Conservation (phyloP, 2,888 invertebrate genomes). For the Adelognathus sp. region DNA sequence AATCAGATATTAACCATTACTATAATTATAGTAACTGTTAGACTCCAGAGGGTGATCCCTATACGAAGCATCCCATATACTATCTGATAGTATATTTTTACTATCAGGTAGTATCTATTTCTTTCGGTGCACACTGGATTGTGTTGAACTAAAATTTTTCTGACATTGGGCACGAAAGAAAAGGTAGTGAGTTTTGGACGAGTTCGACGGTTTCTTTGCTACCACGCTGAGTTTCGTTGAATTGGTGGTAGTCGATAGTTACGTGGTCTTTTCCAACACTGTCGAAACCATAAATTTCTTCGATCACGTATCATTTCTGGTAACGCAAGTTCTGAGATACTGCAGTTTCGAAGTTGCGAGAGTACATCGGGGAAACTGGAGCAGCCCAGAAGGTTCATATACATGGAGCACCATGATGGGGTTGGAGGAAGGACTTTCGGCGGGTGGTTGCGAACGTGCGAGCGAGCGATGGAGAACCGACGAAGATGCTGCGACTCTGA, state of each 20-base stretch:
- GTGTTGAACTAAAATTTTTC: too few species aligned
- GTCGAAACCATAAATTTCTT: not conserved
- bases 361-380: not conserved
- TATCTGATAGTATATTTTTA: too few species aligned
- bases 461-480: constrained; percentile 65
- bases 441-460: constrained; percentile 10
- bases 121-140: too few species aligned
- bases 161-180: too few species aligned
- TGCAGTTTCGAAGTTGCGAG: not conserved
- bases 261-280: not conserved
- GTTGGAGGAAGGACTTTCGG: not conserved
- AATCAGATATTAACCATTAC: too few species aligned
- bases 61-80: too few species aligned
- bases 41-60: too few species aligned
- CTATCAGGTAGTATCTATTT: too few species aligned
- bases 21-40: too few species aligned
- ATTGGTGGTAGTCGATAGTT: too few species aligned
- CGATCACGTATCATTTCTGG: not conserved
- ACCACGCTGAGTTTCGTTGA: not conserved
- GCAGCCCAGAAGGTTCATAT: not conserved
- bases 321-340: not conserved
- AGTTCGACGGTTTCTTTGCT: too few species aligned
- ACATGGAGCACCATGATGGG: not conserved
- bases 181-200: too few species aligned
- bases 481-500: constrained; percentile 76